phyloP scores from a whole-genome alignment of 2,797 vertebrate genomes.

The Strix occidentalis region DNA sequence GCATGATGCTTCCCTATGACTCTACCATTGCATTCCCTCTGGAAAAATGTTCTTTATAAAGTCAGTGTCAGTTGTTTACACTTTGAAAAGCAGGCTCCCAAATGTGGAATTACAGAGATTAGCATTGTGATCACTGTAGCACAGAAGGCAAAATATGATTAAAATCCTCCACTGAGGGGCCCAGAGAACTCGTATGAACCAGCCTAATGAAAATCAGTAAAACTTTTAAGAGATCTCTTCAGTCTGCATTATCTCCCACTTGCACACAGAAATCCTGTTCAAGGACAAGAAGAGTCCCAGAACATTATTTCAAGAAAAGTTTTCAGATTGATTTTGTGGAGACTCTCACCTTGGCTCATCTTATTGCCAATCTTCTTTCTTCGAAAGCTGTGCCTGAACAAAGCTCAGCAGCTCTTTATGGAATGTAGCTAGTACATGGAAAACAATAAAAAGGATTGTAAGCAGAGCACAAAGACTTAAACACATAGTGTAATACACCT shows the following conservation, averaged over 20 bases:
- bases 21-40: not conserved
- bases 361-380: not conserved
- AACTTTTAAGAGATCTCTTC: not conserved
- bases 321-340: not conserved
- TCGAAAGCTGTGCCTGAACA: not conserved
- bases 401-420: not conserved
- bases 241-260: not conserved
- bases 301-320: not conserved
- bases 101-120: constrained; percentile 29
- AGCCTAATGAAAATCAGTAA: constrained; percentile 12
- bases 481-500: not conserved
- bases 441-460: not conserved
- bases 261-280: not conserved
- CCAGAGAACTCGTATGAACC: not conserved
- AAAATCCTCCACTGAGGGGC: not conserved
- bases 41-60: constrained; percentile 26
- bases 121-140: not conserved
- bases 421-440: not conserved
- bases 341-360: not conserved
- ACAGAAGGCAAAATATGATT: not conserved
- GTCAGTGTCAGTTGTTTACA: not conserved
- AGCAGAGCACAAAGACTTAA: not conserved
- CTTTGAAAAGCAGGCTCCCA: constrained; percentile 11
- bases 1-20: not conserved
- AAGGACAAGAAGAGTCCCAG: not conserved